Evolutionary conservation across 1,140 invertebrate species (phyloP).

Genomic region (Callitettix versicolor): DNA sequence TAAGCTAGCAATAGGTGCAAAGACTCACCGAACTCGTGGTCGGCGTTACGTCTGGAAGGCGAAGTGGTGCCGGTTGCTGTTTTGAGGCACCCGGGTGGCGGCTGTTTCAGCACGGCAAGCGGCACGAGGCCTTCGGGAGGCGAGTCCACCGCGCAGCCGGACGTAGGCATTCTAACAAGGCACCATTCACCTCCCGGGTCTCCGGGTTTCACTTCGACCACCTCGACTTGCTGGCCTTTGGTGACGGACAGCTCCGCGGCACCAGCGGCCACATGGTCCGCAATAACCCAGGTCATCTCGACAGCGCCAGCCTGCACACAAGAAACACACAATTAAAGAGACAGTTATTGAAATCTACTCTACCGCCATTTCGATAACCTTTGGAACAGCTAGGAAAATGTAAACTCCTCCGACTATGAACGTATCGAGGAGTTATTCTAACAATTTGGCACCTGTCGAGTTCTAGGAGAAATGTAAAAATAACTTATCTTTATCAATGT

Average conservation of each 20-base stretch:
- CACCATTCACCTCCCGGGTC: conserved; percentile 45
- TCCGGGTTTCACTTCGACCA: conserved; percentile 56
- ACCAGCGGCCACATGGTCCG: conserved; percentile 60
- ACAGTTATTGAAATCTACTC: too few species aligned
- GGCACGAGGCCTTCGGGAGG: conserved; percentile 72
- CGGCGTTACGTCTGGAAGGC: conserved; percentile 39
- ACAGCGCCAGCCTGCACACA: conserved; percentile 35
- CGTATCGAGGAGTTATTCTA: too few species aligned
- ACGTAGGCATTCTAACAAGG: conserved; percentile 44
- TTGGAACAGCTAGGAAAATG: too few species aligned
- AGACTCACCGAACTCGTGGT: conserved; percentile 28
- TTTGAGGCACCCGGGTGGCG: conserved; percentile 28
- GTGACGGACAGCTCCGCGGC: conserved; percentile 62
- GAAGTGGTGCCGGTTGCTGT: conserved; percentile 43
- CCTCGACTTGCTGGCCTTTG: conserved; percentile 86
- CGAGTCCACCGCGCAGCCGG: conserved; percentile 45
- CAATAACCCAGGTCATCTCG: conserved; percentile 80
- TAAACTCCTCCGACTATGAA: too few species aligned
- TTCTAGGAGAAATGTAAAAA: too few species aligned
- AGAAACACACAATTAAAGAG: not conserved
- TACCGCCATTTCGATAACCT: too few species aligned
- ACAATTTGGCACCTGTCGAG: too few species aligned
- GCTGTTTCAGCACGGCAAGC: conserved; percentile 68
- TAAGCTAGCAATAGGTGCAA: too few species aligned
- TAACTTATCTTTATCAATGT: too few species aligned